Conservation (phyloP, 2,888 invertebrate species). For the Itoplectis maculator region DNA sequence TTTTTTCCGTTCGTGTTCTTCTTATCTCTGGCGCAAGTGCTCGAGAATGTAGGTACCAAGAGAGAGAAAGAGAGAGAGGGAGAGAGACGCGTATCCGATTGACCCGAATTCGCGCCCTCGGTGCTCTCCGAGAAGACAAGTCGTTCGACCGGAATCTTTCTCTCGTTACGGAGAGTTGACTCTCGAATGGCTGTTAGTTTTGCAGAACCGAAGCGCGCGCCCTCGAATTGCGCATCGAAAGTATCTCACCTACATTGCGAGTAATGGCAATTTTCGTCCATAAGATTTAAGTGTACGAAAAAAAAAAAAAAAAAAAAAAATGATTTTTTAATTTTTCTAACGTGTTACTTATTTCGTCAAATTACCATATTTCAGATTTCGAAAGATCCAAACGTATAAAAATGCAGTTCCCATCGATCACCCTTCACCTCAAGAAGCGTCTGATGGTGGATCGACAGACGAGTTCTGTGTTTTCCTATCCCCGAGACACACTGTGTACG, state of each 20-base stretch:
- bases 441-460: conserved; percentile 13
- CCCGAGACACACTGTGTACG: conserved; percentile 2
- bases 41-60: conserved; percentile 28
- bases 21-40: conserved; percentile 51
- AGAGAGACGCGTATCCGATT: conserved; percentile 69
- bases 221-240: conserved; percentile 37
- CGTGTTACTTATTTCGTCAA: background rate
- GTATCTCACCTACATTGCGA: conserved; percentile 33
- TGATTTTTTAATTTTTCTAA: too few relatives aligned
- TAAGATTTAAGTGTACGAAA: background rate
- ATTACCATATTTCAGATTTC: background rate
- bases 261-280: conserved; percentile 33
- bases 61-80: conserved; percentile 37
- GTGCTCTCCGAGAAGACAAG: conserved; percentile 60
- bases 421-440: background rate
- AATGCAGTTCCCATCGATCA: conserved; percentile 6
- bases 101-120: conserved; percentile 69
- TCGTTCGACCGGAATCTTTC: conserved; percentile 67
- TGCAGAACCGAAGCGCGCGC: conserved; percentile 20
- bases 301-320: too few relatives aligned
- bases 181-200: conserved; percentile 47
- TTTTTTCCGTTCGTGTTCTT: conserved; percentile 42
- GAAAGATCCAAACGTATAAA: background rate
- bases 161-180: conserved; percentile 33
- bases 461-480: conserved; percentile 36